Conservation (phyloP, 2,797 vertebrate species). For the Neostethus bicornis region DNA sequence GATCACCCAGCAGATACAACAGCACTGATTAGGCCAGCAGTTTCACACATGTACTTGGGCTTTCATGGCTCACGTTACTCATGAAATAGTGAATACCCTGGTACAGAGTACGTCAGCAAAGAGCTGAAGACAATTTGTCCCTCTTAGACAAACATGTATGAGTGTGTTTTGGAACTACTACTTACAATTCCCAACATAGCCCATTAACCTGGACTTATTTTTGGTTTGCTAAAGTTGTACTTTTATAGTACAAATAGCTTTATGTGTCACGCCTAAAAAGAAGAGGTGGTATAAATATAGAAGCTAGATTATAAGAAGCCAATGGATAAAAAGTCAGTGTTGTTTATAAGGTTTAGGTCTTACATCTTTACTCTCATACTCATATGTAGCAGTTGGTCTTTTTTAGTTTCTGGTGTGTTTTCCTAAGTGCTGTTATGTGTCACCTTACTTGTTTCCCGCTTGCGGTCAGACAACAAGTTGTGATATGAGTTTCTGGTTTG, state of each 20-base stretch:
- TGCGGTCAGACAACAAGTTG: too few species aligned
- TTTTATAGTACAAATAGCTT: background rate
- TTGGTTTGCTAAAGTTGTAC: constrained; percentile 16
- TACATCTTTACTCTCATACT: too few species aligned
- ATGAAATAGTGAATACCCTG: constrained; percentile 8
- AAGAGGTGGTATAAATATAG: background rate
- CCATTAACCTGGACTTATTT: constrained; percentile 13
- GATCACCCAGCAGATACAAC: background rate
- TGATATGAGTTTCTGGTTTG: too few species aligned
- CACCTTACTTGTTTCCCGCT: too few species aligned
- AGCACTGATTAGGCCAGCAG: constrained; percentile 29
- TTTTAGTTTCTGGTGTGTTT: too few species aligned
- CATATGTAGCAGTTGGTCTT: too few species aligned
- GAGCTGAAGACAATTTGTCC: constrained; percentile 18
- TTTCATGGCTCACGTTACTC: background rate
- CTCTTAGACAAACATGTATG: background rate
- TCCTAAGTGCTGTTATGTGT: too few species aligned
- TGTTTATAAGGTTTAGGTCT: background rate
- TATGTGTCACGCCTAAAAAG: constrained; percentile 8
- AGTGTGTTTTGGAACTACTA: constrained; percentile 13
- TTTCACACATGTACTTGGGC: constrained; percentile 9
- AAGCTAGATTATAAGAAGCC: background rate
- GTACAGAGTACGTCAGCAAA: background rate
- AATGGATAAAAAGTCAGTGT: background rate
- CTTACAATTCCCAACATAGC: background rate